Evolutionary conservation across 2,888 invertebrate genomes (phyloP).

Genomic region (Drosophila tripunctata): DNA sequence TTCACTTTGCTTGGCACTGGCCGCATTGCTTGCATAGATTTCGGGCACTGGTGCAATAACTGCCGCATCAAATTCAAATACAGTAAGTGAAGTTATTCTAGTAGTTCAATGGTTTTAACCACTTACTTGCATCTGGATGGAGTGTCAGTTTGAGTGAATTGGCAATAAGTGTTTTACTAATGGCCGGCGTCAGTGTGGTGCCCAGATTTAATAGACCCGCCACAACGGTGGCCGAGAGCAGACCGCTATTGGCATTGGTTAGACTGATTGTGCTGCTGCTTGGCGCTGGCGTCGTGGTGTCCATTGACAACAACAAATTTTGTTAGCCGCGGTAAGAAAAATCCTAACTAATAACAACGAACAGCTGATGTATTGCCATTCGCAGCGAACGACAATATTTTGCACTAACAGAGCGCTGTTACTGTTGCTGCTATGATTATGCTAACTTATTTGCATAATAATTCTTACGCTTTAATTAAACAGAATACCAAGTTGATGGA

Average conservation of each 20-base stretch:
- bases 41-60: constrained; percentile 83
- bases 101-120: neutral
- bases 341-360: constrained; percentile 19
- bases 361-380: constrained; percentile 43
- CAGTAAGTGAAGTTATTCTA: too few species aligned
- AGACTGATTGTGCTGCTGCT: too few species aligned
- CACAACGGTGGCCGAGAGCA: constrained; percentile 78
- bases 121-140: constrained; percentile 83
- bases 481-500: too few species aligned
- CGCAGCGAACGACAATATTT: constrained; percentile 1
- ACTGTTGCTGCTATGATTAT: neutral
- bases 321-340: neutral
- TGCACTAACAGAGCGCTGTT: neutral
- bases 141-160: constrained; percentile 82
- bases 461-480: too few species aligned
- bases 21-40: constrained; percentile 82
- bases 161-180: constrained; percentile 81
- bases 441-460: too few species aligned
- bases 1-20: constrained; percentile 83
- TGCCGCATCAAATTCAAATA: constrained; percentile 47
- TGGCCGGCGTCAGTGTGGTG: constrained; percentile 68
- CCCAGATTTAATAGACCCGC: constrained; percentile 81
- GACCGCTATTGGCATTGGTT: constrained; percentile 12
- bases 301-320: constrained; percentile 35
- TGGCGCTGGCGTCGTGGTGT: constrained; percentile 30